Evolutionary conservation across 2,888 invertebrate genomes (phyloP).

Genomic region (Craniophora ligustri): DNA sequence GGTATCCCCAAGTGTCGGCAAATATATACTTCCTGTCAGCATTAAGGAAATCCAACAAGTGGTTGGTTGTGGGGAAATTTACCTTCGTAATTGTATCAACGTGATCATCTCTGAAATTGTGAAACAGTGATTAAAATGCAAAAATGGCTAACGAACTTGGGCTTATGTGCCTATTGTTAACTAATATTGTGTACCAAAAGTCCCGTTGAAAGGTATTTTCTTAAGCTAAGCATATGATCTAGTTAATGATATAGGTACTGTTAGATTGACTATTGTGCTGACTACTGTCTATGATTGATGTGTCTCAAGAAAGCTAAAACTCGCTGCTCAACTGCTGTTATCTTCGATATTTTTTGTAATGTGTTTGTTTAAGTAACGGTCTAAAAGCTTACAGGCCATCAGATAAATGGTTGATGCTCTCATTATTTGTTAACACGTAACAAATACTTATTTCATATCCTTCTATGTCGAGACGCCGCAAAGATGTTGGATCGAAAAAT

Average conservation of each 20-base stretch:
- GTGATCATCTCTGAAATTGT: slow-evolving; percentile 76
- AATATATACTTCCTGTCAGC: slow-evolving; percentile 86
- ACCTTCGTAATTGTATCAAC: slow-evolving; percentile 90
- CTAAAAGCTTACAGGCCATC: slow-evolving; percentile 86
- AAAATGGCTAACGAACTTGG: slow-evolving; percentile 7
- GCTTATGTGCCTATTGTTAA: slow-evolving; percentile 2
- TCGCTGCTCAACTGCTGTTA: background rate
- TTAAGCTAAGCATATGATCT: background rate
- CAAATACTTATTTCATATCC: slow-evolving; percentile 84
- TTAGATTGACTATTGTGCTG: background rate
- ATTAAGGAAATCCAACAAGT: slow-evolving; percentile 88
- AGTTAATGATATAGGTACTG: background rate
- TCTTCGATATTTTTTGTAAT: slow-evolving; percentile 4
- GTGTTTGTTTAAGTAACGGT: slow-evolving; percentile 18
- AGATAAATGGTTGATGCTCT: slow-evolving; percentile 88
- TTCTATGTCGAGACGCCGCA: slow-evolving; percentile 81
- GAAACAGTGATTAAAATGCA: slow-evolving; percentile 6
- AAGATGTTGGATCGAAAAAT: slow-evolving; percentile 62
- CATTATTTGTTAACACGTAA: slow-evolving; percentile 89
- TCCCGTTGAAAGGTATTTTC: background rate
- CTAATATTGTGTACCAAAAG: slow-evolving; percentile 7
- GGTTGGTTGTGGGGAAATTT: slow-evolving; percentile 89
- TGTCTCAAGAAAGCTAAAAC: background rate
- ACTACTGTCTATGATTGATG: background rate
- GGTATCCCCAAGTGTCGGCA: slow-evolving; percentile 90